These are phyloP conservation scores for Trididemnum nubilum DNA, from an alignment of 23 tunicate species.

Conservation along the genomic window DNA sequence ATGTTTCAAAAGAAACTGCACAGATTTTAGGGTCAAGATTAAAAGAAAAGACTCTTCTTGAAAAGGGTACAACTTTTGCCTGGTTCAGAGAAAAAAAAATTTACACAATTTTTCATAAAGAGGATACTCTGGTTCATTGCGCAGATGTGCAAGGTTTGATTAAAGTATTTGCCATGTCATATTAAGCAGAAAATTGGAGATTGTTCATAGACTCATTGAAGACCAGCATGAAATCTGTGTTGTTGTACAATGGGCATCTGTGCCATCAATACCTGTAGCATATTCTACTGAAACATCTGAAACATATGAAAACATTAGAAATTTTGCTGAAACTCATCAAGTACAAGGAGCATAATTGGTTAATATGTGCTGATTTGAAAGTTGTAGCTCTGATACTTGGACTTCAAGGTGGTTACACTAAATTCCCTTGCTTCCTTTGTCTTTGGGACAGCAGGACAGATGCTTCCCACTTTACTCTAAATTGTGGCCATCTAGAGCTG, in stretches of 20 bases:
- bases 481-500: neutral
- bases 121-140: slow-evolving; percentile 13
- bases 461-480: slow-evolving; percentile 9
- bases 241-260: slow-evolving; percentile 29
- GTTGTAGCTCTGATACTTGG: slow-evolving; percentile 29
- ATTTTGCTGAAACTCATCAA: slow-evolving; percentile 21
- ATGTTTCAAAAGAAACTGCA: slow-evolving; percentile 24
- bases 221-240: slow-evolving; percentile 32
- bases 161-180: slow-evolving; percentile 14
- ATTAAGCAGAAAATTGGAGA: slow-evolving; percentile 12
- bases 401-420: slow-evolving; percentile 18
- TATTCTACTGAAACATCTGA: neutral
- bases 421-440: slow-evolving; percentile 14
- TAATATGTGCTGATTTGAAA: slow-evolving; percentile 26
- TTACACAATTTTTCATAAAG: neutral
- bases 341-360: slow-evolving; percentile 21
- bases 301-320: slow-evolving; percentile 19
- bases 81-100: slow-evolving; percentile 7
- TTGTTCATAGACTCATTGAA: slow-evolving; percentile 11
- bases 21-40: slow-evolving; percentile 7
- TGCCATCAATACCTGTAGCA: slow-evolving; percentile 22
- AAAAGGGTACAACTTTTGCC: slow-evolving; percentile 16
- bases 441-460: neutral
- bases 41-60: slow-evolving; percentile 22
- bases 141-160: slow-evolving; percentile 13